These are phyloP conservation scores for Muscicapa striata DNA, from an alignment of 2,797 vertebrate species.

Conservation along the genomic window DNA sequence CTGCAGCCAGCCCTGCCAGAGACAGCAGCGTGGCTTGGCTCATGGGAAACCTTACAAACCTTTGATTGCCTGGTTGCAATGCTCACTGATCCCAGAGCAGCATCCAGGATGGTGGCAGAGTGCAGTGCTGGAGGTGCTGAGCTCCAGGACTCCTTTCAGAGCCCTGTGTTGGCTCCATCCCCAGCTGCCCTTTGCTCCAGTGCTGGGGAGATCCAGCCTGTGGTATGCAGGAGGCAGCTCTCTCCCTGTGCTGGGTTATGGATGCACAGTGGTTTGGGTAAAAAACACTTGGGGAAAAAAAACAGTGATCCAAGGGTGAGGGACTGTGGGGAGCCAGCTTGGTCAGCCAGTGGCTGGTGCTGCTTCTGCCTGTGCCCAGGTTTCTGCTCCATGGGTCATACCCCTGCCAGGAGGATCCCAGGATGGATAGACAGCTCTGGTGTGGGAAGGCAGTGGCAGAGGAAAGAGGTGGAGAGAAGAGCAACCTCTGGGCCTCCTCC, in stretches of 20 bases:
- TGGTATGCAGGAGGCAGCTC: not conserved
- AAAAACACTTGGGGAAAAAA: not conserved
- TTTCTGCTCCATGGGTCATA: not conserved
- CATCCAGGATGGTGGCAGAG: not conserved
- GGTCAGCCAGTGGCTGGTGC: accelerated
- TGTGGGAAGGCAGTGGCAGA: accelerated
- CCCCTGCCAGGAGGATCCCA: not conserved
- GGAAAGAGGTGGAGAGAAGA: not conserved
- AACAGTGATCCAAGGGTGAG: not conserved
- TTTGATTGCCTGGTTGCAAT: accelerated
- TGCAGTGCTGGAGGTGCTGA: not conserved
- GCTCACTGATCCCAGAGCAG: accelerated
- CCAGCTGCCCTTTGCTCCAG: not conserved
- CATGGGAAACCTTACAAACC: not conserved
- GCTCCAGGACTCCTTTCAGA: not conserved
- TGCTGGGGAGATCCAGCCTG: not conserved
- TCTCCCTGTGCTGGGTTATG: accelerated
- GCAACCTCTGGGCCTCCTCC: not conserved
- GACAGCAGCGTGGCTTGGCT: not conserved
- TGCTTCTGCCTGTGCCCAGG: not conserved
- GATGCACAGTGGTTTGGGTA: not conserved
- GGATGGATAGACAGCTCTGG: not conserved
- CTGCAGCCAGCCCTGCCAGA: not conserved
- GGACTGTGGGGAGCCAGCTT: accelerated
- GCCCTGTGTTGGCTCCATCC: accelerated